phyloP scores from a whole-genome alignment of 1,140 invertebrate genomes.

The Drosophila tropicalis region DNA sequence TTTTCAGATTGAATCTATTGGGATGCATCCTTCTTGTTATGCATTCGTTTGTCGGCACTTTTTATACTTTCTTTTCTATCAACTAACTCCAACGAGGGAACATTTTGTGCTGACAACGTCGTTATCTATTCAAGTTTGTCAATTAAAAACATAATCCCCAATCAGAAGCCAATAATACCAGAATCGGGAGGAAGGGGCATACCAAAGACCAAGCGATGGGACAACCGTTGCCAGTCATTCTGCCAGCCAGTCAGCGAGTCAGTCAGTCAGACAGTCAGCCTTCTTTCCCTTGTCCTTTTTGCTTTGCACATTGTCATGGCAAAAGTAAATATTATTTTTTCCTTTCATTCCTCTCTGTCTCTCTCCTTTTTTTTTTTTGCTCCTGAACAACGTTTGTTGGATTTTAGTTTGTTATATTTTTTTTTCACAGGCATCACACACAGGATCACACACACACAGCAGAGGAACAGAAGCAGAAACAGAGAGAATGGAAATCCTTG shows the following conservation, averaged over 20 bases:
- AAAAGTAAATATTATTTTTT: conserved; percentile 78
- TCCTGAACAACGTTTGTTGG: conserved; percentile 23
- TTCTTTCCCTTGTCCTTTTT: neutral
- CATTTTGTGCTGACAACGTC: conserved; percentile 77
- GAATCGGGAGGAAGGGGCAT: conserved; percentile 19
- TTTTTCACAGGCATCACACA: conserved; percentile 42
- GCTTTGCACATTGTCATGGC: conserved; percentile 67
- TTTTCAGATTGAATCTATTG: neutral
- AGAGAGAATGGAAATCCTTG: conserved; percentile 1
- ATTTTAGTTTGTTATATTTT: conserved; percentile 14
- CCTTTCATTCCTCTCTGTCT: conserved; percentile 23
- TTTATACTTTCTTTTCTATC: conserved; percentile 40
- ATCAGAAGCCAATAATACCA: conserved; percentile 80
- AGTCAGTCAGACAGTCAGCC: neutral
- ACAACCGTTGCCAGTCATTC: conserved; percentile 31
- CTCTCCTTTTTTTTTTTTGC: neutral
- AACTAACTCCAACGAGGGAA: conserved; percentile 26
- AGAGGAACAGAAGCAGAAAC: neutral
- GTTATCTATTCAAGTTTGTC: conserved; percentile 81
- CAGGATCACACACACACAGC: conserved; percentile 7
- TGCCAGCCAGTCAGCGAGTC: too few relatives aligned
- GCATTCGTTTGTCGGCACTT: conserved; percentile 80
- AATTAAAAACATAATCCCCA: conserved; percentile 81
- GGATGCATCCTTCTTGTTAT: conserved; percentile 55
- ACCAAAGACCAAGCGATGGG: neutral